Conservation (phyloP, 2,797 vertebrate genomes). For the Fistularia tabacaria region DNA sequence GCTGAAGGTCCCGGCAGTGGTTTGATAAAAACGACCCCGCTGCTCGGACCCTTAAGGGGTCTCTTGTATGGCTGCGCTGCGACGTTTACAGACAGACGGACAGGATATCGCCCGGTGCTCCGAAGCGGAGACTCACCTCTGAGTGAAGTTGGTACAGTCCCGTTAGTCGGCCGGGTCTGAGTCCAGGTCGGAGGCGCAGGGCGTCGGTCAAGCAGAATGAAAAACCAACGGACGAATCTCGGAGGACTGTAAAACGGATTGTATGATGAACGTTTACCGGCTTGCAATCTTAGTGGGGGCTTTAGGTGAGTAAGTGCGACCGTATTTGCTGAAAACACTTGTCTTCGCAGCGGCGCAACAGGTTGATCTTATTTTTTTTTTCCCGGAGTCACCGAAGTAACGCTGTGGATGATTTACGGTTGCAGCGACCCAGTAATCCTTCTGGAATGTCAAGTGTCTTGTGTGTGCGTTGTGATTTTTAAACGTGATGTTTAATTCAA, state of each 20-base stretch:
- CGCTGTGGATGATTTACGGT: too few species aligned
- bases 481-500: not conserved
- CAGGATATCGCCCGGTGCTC: too few species aligned
- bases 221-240: constrained; percentile 48
- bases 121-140: constrained; percentile 31
- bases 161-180: constrained; percentile 35
- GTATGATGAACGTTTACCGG: constrained; percentile 64
- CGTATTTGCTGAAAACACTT: not conserved
- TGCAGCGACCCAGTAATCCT: too few species aligned
- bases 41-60: too few species aligned
- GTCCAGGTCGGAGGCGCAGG: constrained; percentile 10
- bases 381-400: not conserved
- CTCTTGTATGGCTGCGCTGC: too few species aligned
- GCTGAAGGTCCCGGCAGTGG: too few species aligned
- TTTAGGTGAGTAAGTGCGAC: constrained; percentile 56
- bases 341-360: constrained; percentile 50
- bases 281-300: constrained; percentile 60
- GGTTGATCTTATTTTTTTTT: constrained; percentile 49
- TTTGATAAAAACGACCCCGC: too few species aligned
- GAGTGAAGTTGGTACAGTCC: constrained; percentile 69
- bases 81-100: too few species aligned
- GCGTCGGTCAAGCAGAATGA: constrained; percentile 3
- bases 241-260: constrained; percentile 31
- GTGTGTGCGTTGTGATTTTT: not conserved
- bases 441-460: not conserved